Evolutionary conservation across 2,113 vertebrate species (phyloP).

Genomic region (Halichoeres trimaculatus): DNA sequence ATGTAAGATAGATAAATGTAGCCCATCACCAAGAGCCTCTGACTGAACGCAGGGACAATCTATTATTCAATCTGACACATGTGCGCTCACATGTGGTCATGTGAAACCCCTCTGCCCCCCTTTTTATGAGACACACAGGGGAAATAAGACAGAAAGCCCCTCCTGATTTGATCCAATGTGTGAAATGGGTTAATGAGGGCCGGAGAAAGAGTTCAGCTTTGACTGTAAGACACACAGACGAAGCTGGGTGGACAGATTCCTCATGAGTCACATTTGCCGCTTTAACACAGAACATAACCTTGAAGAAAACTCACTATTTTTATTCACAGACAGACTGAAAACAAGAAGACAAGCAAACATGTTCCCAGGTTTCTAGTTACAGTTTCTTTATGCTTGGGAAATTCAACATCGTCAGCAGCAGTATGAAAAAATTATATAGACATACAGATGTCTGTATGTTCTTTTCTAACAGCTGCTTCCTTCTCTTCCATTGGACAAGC

Average conservation of each 20-base stretch:
- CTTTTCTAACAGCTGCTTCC: not conserved
- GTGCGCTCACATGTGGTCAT: not conserved
- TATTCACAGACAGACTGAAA: no score
- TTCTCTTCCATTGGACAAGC: not conserved
- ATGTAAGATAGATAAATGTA: not conserved
- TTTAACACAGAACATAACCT: no score
- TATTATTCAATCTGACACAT: not conserved
- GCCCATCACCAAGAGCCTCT: not conserved
- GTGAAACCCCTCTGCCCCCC: not conserved
- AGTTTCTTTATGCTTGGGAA: not conserved
- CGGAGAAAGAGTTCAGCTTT: slow-evolving; percentile 25
- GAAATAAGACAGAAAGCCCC: slow-evolving; percentile 10
- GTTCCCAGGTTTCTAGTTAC: not conserved
- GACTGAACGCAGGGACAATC: not conserved
- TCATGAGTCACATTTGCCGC: not conserved
- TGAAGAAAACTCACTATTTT: no score
- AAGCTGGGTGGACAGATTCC: not conserved
- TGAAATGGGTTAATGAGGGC: slow-evolving; percentile 32
- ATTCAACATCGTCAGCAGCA: no score
- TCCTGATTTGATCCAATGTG: slow-evolving; percentile 9
- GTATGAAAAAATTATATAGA: not conserved
- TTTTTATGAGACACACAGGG: not conserved
- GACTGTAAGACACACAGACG: no score
- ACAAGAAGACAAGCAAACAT: not conserved
- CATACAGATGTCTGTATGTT: not conserved